Evolutionary conservation across 2,888 invertebrate genomes (phyloP).

Genomic region (Geotrupes spiniger): DNA sequence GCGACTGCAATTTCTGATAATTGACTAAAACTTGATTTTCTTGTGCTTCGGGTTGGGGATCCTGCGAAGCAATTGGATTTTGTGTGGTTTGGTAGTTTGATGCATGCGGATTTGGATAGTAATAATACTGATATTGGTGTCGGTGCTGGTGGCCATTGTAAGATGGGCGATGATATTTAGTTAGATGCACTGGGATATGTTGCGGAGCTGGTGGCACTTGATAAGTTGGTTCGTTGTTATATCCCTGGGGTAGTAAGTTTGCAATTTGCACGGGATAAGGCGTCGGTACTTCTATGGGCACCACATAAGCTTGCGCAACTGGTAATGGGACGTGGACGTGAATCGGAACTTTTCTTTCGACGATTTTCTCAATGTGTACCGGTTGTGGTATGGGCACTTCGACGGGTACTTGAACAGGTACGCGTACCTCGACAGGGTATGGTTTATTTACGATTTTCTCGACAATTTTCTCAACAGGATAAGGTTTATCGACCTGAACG

Average conservation of each 20-base stretch:
- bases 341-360: slow-evolving; percentile 58
- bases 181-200: neutral
- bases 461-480: slow-evolving; percentile 49
- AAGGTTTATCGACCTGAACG: slow-evolving; percentile 47
- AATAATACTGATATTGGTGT: neutral
- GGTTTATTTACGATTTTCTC: slow-evolving; percentile 49
- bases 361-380: slow-evolving; percentile 56
- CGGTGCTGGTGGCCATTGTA: too few relatives aligned
- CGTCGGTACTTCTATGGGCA: slow-evolving; percentile 19
- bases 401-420: slow-evolving; percentile 36
- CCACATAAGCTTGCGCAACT: slow-evolving; percentile 45
- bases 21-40: too few relatives aligned
- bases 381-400: slow-evolving; percentile 43
- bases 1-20: neutral
- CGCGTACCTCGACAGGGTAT: slow-evolving; percentile 50
- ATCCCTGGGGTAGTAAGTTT: slow-evolving; percentile 11
- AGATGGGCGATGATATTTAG: too few relatives aligned
- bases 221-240: too few relatives aligned
- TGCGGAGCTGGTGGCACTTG: too few relatives aligned
- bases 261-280: neutral
- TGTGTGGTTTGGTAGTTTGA: slow-evolving; percentile 24
- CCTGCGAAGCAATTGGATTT: too few relatives aligned
- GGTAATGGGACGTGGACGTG: slow-evolving; percentile 46
- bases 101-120: slow-evolving; percentile 20
- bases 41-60: too few relatives aligned